These are phyloP conservation scores for Acanthosoma haemorrhoidale DNA, from an alignment of 2,888 invertebrate species.

Conservation along the genomic window DNA sequence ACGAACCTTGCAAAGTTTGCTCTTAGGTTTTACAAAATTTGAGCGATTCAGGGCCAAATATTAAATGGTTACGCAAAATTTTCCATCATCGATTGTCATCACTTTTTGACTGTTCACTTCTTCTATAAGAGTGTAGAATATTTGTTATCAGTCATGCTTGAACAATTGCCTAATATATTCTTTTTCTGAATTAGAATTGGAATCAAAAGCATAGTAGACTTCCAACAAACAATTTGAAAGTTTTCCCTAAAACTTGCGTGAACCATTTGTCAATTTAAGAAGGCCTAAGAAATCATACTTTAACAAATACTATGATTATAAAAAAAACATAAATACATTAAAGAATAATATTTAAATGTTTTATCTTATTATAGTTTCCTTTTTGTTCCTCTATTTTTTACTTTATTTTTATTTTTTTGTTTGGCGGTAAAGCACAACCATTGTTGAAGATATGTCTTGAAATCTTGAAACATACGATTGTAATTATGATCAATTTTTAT, in stretches of 20 bases:
- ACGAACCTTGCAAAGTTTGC: background rate
- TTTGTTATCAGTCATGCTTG: no score
- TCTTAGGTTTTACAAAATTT: background rate
- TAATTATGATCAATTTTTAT: background rate
- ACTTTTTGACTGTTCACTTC: background rate
- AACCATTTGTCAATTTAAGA: background rate
- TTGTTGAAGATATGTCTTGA: conserved; percentile 1
- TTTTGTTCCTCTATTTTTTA: no score
- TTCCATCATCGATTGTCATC: background rate
- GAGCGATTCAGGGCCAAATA: background rate
- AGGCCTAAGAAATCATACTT: background rate
- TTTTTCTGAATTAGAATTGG: background rate
- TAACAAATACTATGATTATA: no score
- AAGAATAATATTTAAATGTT: no score
- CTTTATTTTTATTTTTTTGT: no score
- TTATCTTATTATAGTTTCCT: no score
- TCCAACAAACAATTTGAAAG: no score
- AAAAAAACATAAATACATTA: no score
- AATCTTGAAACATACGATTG: background rate
- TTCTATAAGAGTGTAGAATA: background rate
- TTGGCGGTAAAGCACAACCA: background rate
- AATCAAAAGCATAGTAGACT: background rate
- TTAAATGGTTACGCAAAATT: background rate
- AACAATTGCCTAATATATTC: background rate
- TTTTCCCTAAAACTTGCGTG: background rate